Base-by-base conservation (phyloP, 1,140 invertebrate species). In the Scaptomyza montana region DNA sequence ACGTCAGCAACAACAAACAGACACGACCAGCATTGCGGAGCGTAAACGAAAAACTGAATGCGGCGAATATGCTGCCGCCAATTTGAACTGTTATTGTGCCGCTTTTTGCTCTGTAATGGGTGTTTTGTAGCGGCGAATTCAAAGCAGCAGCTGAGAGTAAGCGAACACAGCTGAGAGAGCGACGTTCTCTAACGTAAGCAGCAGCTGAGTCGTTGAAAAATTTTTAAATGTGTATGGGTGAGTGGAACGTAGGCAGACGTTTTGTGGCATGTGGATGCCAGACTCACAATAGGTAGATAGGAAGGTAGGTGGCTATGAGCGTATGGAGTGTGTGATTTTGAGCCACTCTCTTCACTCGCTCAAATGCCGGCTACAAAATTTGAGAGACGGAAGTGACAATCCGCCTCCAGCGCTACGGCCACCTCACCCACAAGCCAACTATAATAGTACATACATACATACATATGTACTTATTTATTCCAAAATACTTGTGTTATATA, bases 191-290 rank as follows among this genome's bases (percentile, higher is more conserved):
- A 73, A 63, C 59, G 65, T 46, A 62, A 50, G 43, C 49, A 67
- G 64, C 63, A 70, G 66, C 73, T 70, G 71, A 61, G 60, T 51
- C 67, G 67, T 59, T 45, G 54, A 59, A 39, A 19, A 21, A 53
- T 13, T 9, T 47, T 30, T 60, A 12, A n/a, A 9, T 33, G 33
- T 56, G 55, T 59, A 43, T 56, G 54, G 21, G 57, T 54, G 36
- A 67, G 76, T 87, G 84, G 84, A 87, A 77, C 68, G 43, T 65
- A 73, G 41, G 53, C 62, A 55, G 43, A 55, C 47, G 60, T 39
- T 30, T 45, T 77, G 77, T 80, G 75, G 77, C 66, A 80, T 80
- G 78, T 80, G 78, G 78, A 78, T 67, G 72, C 71, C 76, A 80
- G 78, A 80, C 73, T 77, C 51, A 30, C 43, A 41, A 43, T 61